Evolutionary conservation across 37 sponge, comb jelly and placozoan species (phyloP).

Genomic region (Geodia barretti): DNA sequence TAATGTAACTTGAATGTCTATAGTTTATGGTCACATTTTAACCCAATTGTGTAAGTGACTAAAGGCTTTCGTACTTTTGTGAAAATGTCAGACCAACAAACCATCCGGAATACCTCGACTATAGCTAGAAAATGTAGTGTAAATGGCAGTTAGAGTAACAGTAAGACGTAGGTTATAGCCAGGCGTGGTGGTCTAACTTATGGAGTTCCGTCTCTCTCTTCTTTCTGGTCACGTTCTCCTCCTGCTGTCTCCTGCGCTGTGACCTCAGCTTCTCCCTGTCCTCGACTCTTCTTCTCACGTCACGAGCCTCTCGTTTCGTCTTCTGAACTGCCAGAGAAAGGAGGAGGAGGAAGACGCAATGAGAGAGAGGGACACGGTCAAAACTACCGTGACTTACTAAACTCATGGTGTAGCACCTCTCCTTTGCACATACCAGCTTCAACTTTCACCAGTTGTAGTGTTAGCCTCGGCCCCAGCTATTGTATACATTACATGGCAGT

Average conservation of each 20-base stretch:
- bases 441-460: constrained; percentile 77
- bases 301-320: constrained; percentile 52
- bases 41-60: no score
- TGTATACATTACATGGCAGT: no score
- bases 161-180: no score
- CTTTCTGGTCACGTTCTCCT: constrained; percentile 72
- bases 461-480: constrained; percentile 88
- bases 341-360: not conserved
- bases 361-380: not conserved
- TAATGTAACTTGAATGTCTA: no score
- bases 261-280: constrained; percentile 47
- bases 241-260: constrained; percentile 62
- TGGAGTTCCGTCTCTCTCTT: constrained; percentile 50
- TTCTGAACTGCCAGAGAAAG: constrained; percentile 55
- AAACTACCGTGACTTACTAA: no score
- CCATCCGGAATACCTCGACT: no score
- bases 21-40: no score
- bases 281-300: constrained; percentile 18
- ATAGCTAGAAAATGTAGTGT: no score
- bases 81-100: no score
- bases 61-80: no score
- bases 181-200: constrained; percentile 18
- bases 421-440: constrained; percentile 83
- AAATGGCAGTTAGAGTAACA: no score
- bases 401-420: constrained; percentile 79